Conservation (phyloP, 1,140 invertebrate genomes). For the Tribolium castaneum region DNA sequence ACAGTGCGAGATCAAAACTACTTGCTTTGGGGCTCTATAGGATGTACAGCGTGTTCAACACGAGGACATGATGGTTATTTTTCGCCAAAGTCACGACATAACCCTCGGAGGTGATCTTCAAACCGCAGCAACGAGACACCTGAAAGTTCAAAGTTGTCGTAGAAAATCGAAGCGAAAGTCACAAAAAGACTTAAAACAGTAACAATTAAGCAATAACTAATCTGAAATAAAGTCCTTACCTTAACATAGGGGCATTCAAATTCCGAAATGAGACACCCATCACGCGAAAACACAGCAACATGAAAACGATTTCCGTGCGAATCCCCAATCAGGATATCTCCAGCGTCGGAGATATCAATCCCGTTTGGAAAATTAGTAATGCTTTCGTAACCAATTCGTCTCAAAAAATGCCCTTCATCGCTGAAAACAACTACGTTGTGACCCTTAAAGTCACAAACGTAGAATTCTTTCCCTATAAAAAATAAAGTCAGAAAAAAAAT, state of each 20-base stretch:
- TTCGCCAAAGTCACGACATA: constrained; percentile 97
- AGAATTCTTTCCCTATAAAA: constrained; percentile 89
- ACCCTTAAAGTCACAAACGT: constrained; percentile 97
- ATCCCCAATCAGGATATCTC: constrained; percentile 95
- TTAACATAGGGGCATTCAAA: constrained; percentile 98
- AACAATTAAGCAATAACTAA: too few relatives aligned
- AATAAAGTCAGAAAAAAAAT: background rate
- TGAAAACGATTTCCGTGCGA: constrained; percentile 98
- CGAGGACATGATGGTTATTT: constrained; percentile 97
- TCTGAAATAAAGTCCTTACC: too few relatives aligned
- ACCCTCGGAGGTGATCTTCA: constrained; percentile 96
- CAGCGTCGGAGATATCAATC: constrained; percentile 96
- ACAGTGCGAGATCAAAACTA: constrained; percentile 61
- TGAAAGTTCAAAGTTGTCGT: too few relatives aligned
- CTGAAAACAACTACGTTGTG: constrained; percentile 97
- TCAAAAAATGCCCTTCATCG: constrained; percentile 89
- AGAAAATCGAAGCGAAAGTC: too few relatives aligned
- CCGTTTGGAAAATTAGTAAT: constrained; percentile 98
- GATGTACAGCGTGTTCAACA: constrained; percentile 95
- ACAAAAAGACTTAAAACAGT: too few relatives aligned
- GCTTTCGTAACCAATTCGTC: constrained; percentile 94
- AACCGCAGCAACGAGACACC: constrained; percentile 96
- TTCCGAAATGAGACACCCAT: constrained; percentile 88
- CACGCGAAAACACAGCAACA: constrained; percentile 91
- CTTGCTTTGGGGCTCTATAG: constrained; percentile 68